Evolutionary conservation across 2,113 vertebrate genomes (phyloP).

Genomic region (Craseonycteris thonglongyai): DNA sequence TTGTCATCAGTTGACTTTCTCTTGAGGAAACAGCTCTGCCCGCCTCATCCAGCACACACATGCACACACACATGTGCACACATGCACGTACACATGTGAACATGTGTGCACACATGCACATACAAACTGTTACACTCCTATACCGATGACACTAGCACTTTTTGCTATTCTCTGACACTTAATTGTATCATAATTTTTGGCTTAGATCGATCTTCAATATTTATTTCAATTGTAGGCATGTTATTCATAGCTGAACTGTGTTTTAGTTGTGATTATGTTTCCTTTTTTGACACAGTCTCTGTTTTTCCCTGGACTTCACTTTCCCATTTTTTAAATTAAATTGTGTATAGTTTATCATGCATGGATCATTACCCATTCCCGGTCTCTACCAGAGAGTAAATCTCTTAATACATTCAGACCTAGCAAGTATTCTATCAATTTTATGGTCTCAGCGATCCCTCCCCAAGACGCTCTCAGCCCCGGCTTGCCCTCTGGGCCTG

Average conservation of each 20-base stretch:
- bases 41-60: not conserved
- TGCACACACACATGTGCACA: not conserved
- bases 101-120: not conserved
- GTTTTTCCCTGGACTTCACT: not conserved
- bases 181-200: not conserved
- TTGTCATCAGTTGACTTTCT: not conserved
- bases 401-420: not conserved
- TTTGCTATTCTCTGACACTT: not conserved
- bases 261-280: not conserved
- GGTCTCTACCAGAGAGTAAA: not conserved
- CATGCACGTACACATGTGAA: not conserved
- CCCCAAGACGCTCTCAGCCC: not conserved
- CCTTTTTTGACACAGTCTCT: not conserved
- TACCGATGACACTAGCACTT: not conserved
- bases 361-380: not conserved
- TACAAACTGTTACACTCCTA: too few species aligned
- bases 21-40: not conserved
- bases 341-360: not conserved
- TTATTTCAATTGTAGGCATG: not conserved
- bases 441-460: not conserved
- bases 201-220: not conserved
- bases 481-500: not conserved
- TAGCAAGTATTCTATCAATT: not conserved
- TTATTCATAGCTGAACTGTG: not conserved
- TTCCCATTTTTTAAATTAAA: not conserved